A percentile compares a stretch with the other conserved stretches of the same genome.
Conservation (phyloP, 1,140 invertebrate species). For the Eciton burchellii region DNA sequence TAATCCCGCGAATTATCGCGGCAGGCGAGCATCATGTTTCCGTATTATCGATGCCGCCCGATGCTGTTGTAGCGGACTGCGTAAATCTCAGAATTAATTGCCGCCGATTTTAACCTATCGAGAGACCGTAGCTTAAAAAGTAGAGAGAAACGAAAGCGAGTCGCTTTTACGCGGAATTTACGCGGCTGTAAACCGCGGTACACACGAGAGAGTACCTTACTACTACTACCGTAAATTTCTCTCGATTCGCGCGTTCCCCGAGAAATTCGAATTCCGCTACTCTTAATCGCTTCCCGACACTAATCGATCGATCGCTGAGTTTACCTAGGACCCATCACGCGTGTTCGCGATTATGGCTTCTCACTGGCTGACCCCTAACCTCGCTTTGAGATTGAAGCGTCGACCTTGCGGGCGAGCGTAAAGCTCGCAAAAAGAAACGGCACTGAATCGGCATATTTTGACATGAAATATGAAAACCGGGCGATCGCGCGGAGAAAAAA, state of each 20-base stretch:
- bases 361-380: not conserved
- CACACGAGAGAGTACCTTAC: not conserved
- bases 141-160: not conserved
- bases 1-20: conserved; percentile 46
- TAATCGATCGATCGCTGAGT: not conserved
- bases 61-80: not conserved
- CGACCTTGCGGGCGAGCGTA: not conserved
- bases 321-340: not conserved
- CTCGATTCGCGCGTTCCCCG: not conserved
- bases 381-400: not conserved
- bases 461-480: conserved; percentile 16
- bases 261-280: not conserved
- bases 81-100: conserved; percentile 25
- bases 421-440: no score
- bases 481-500: conserved; percentile 49
- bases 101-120: not conserved
- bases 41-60: conserved; percentile 17
- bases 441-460: no score
- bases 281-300: not conserved
- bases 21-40: conserved; percentile 29
- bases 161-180: not conserved
- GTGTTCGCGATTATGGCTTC: not conserved
- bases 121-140: not conserved
- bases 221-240: not conserved
- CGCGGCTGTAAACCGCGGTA: not conserved